A percentile compares a stretch with the other conserved stretches of the same genome.
These are phyloP conservation scores for Harlomillsia oculata DNA, from an alignment of 1,140 invertebrate genomes.

Conservation along the genomic window DNA sequence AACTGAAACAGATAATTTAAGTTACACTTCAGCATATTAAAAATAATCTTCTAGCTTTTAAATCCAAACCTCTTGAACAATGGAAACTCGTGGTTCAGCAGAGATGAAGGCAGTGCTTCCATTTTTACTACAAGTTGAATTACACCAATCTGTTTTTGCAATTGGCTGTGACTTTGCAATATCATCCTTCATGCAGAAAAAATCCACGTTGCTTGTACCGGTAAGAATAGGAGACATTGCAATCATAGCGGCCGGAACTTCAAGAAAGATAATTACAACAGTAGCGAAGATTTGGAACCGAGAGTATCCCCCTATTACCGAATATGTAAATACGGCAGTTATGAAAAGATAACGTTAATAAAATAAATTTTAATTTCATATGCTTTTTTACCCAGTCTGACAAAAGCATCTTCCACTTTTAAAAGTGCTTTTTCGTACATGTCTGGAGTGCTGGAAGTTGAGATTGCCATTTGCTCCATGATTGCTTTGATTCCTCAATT, in stretches of 20 bases:
- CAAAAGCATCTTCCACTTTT: too few relatives aligned
- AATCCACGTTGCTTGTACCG: slow-evolving; percentile 9
- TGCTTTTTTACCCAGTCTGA: too few relatives aligned
- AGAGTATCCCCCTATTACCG: slow-evolving; percentile 27
- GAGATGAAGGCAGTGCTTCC: background rate
- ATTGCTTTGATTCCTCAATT: too few relatives aligned
- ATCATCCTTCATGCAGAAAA: background rate
- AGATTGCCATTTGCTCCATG: too few relatives aligned
- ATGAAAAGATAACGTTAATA: too few relatives aligned
- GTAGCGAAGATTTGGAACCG: slow-evolving; percentile 23
- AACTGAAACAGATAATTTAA: slow-evolving; percentile 6
- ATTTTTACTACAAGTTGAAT: background rate
- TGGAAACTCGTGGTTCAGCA: slow-evolving; percentile 6
- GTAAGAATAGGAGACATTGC: slow-evolving; percentile 25
- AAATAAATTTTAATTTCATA: too few relatives aligned
- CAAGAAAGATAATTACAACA: slow-evolving; percentile 15
- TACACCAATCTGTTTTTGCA: background rate
- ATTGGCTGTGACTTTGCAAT: background rate
- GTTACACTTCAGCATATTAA: background rate
- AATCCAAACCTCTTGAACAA: slow-evolving; percentile 24
- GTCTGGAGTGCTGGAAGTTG: too few relatives aligned
- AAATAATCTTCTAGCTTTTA: background rate
- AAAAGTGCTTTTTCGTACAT: too few relatives aligned
- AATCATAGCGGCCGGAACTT: slow-evolving; percentile 28
- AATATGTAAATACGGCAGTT: too few relatives aligned